phyloP scores from a whole-genome alignment of 23 tunicate genomes.

The Trididemnum nubilum region DNA sequence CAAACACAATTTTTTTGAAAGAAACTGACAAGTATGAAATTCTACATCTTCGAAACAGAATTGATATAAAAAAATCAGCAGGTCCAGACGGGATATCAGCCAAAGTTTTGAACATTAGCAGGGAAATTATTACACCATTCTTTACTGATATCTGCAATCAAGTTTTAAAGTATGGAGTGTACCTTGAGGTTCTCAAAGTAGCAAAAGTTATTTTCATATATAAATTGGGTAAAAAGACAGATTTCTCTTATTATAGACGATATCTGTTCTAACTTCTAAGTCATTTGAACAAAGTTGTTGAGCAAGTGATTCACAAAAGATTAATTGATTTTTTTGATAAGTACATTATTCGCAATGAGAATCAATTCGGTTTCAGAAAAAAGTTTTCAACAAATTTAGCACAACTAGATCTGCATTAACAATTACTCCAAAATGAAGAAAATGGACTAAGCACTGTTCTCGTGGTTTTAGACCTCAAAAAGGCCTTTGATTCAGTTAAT shows the following conservation, averaged over 20 bases:
- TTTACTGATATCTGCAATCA: neutral
- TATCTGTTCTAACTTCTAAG: neutral
- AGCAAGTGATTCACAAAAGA: neutral
- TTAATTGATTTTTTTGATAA: neutral
- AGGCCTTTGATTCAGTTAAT: neutral
- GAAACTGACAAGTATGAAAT: neutral
- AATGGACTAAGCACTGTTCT: neutral
- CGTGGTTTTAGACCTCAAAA: neutral
- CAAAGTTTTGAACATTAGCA: neutral
- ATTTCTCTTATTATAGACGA: neutral
- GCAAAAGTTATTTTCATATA: neutral
- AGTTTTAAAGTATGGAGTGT: neutral
- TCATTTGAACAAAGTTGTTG: neutral
- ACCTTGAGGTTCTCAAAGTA: neutral
- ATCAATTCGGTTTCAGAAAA: neutral
- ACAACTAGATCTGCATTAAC: neutral
- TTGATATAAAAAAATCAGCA: neutral
- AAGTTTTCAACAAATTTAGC: neutral
- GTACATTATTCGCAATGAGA: neutral
- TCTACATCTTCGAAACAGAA: neutral
- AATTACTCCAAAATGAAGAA: neutral
- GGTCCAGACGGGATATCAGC: neutral
- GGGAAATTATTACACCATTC: neutral
- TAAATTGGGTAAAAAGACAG: neutral
- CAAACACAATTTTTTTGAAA: neutral